Percentiles rank a stretch among this genome's conserved stretches.
Evolutionary conservation across 1,140 invertebrate species (phyloP).

Genomic region (Batillaria attramentaria): DNA sequence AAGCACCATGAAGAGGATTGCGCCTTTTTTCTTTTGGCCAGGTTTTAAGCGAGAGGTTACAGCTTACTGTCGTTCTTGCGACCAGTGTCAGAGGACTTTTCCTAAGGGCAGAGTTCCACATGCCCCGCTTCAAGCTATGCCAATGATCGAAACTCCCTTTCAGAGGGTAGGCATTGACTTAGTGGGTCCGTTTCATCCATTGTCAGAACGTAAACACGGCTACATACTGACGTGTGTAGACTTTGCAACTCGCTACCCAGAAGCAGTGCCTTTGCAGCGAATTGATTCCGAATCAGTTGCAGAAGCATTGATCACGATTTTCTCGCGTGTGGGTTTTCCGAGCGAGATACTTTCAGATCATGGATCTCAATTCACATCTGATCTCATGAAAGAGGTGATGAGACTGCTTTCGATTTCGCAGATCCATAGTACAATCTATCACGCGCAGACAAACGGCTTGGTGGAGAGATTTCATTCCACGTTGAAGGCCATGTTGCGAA

Average conservation of each 20-base stretch:
- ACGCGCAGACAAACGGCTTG: conserved; percentile 38
- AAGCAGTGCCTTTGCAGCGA: conserved; percentile 31
- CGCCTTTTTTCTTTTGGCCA: conserved; percentile 44
- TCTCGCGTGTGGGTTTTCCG: conserved; percentile 66
- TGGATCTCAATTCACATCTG: no score
- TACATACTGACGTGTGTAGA: conserved; percentile 41
- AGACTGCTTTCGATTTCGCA: no score
- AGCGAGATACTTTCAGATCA: no score
- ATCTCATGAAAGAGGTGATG: no score
- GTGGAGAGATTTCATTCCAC: conserved; percentile 47
- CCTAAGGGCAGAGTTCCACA: conserved; percentile 41
- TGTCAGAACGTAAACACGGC: conserved; percentile 23
- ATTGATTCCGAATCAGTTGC: conserved; percentile 33
- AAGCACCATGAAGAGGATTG: no score
- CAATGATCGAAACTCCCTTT: conserved; percentile 47
- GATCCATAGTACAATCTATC: no score
- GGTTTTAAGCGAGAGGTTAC: conserved; percentile 18
- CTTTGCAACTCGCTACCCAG: conserved; percentile 45
- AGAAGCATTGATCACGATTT: conserved; percentile 48
- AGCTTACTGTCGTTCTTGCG: conserved; percentile 36
- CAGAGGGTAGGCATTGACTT: conserved; percentile 45
- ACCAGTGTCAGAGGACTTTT: conserved; percentile 45
- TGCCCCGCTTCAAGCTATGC: conserved; percentile 43
- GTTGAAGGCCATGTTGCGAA: conserved; percentile 49
- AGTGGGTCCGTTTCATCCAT: conserved; percentile 36